phyloP scores from a whole-genome alignment of 2,113 vertebrate species.

The Lagopus leucura region DNA sequence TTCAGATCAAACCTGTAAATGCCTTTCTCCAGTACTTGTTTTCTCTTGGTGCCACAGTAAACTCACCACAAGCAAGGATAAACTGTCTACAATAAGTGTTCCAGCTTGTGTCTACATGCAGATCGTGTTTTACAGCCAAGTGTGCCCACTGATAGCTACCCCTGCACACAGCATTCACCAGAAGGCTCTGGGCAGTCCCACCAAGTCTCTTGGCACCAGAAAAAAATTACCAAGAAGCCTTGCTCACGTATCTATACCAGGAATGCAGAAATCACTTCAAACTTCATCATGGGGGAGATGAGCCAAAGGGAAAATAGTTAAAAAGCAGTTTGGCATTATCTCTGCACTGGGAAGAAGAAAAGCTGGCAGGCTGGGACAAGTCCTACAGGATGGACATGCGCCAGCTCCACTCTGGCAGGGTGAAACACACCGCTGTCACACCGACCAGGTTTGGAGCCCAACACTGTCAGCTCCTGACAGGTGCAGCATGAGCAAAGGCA shows the following conservation, averaged over 20 bases:
- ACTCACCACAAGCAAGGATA: background rate
- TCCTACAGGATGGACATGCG: background rate
- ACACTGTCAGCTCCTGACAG: conserved; percentile 18
- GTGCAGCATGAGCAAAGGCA: conserved; percentile 3
- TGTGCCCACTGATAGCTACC: background rate
- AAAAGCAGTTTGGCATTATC: background rate
- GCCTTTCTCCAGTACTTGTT: background rate
- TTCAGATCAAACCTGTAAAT: background rate
- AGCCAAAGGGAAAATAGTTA: background rate
- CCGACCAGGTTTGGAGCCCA: background rate
- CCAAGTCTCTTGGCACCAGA: background rate
- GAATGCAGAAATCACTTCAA: background rate
- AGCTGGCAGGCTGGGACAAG: background rate
- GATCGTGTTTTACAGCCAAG: background rate
- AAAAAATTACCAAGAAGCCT: background rate
- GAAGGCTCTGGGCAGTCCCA: background rate
- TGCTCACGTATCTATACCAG: background rate
- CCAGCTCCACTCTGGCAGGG: background rate
- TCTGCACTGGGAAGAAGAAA: background rate
- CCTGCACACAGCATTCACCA: background rate
- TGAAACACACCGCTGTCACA: background rate
- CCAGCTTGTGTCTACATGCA: background rate
- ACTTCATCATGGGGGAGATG: background rate
- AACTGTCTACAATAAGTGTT: background rate
- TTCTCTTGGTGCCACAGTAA: background rate